Evolutionary conservation across 1,140 invertebrate genomes (phyloP), one percentile per base, ranked within the genome.

Genomic region (Drosophila littoralis): DNA sequence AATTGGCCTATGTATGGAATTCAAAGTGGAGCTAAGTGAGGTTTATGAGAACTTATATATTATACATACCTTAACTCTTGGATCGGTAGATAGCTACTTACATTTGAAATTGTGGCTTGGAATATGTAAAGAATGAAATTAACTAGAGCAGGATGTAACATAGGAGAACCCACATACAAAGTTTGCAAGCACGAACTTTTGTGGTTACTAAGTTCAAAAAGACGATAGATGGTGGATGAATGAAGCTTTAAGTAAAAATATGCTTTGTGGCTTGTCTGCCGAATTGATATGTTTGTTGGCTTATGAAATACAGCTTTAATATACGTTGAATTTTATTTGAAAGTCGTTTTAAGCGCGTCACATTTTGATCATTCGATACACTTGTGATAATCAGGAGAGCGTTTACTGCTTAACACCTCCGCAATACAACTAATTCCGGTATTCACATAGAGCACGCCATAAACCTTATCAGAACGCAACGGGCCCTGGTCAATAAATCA

Each of bases 401-500:
- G n/a, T 33, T 58, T 13, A 22, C 40, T 33, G 57, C 13, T 17
- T 43, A 13, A 32, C 40, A 45, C 12, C 12, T 9, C 7, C n/a
- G 9, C 22, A 15, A 43, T 35, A 46, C 13, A 33, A 15, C 42
- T 46, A 59, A n/a, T 59, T 46, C 57, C 57, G 57, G 57, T 36
- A 59, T 17, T 8, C 8, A 46, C 32, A 46, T 28, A 15, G 32
- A 35, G 22, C 10, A 57, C 22, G 22, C n/a, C 54, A 57, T 7
- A 6, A 55, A 3, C 52, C 15, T 57, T 42, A 57, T 57, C 54
- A 22, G 12, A 13, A 13, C n/a, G 0, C 42, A 46, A 15, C 8
- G 35, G 13, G 13, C 32, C 32, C 22, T 7, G 57, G 57, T 32
- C 35, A 28, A 59, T 59, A 59, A 59, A 59, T 59, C 57, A 59